Conservation (phyloP, 37 sponge, comb jelly and placozoan genomes). For the Oscarella lobularis region DNA sequence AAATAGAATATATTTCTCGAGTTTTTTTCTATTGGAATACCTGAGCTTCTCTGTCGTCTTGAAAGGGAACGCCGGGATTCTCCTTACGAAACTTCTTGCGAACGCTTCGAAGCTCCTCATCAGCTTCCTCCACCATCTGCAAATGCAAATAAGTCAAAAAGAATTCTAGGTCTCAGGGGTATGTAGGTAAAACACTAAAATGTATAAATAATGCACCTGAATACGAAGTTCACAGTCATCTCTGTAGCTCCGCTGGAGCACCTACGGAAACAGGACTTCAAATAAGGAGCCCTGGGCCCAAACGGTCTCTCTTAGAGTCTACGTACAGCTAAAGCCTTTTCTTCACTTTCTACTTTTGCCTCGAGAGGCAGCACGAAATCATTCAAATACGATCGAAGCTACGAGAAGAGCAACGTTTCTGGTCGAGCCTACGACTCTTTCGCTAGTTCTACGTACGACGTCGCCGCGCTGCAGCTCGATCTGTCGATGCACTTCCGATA, state of each 20-base stretch:
- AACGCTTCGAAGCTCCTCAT: background rate
- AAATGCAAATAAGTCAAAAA: background rate
- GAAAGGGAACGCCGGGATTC: background rate
- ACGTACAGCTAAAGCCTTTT: conserved; percentile 28
- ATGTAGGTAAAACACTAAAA: background rate
- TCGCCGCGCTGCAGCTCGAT: conserved; percentile 1
- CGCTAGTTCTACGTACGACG: too few relatives aligned
- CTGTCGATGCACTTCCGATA: background rate
- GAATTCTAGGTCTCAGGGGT: background rate
- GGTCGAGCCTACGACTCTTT: too few relatives aligned
- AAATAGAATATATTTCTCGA: background rate
- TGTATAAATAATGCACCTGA: background rate
- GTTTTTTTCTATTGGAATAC: too few relatives aligned
- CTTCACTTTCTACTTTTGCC: conserved; percentile 25
- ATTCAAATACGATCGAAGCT: conserved; percentile 43
- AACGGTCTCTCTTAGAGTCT: too few relatives aligned
- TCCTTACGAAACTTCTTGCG: background rate
- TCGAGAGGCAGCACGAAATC: conserved; percentile 64
- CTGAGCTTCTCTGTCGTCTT: background rate
- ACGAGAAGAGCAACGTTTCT: too few relatives aligned
- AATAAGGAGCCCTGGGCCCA: too few relatives aligned
- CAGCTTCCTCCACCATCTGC: background rate
- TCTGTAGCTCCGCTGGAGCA: background rate
- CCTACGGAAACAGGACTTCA: background rate
- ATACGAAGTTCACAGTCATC: background rate